Evolutionary conservation across 1,140 invertebrate genomes (phyloP).

Genomic region (Belonocnema kinseyi): DNA sequence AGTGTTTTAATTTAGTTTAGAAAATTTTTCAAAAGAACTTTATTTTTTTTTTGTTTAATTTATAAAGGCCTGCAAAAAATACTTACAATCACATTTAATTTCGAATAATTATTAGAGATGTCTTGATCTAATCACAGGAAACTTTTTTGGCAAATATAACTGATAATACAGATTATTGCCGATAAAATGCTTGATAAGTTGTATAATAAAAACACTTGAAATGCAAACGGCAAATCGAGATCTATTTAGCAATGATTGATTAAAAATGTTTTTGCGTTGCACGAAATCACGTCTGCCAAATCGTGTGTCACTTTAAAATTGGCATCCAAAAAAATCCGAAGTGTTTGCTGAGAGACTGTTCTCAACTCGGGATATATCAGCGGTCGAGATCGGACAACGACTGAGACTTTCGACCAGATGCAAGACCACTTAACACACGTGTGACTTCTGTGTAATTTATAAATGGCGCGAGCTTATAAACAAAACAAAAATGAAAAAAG

Average conservation of each 20-base stretch:
- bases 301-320: slow-evolving; percentile 5
- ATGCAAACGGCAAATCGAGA: not conserved
- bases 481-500: no score
- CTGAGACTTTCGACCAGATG: slow-evolving; percentile 39
- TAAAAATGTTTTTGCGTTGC: not conserved
- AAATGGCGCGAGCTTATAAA: slow-evolving; percentile 41
- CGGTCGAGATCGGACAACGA: slow-evolving; percentile 37
- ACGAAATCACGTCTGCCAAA: not conserved
- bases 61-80: not conserved
- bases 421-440: slow-evolving; percentile 35
- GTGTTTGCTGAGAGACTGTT: not conserved
- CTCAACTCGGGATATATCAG: not conserved
- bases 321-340: slow-evolving; percentile 3
- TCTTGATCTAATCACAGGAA: not conserved
- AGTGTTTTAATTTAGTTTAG: not conserved
- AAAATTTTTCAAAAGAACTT: not conserved
- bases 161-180: no score
- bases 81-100: not conserved
- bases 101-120: not conserved
- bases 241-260: not conserved
- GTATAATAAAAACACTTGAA: no score
- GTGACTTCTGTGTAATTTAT: slow-evolving; percentile 43
- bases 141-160: no score
- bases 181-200: no score
- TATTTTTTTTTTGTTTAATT: not conserved